phyloP scores from a whole-genome alignment of 2,888 invertebrate species.

The Sinodicranocentrus sp. region DNA sequence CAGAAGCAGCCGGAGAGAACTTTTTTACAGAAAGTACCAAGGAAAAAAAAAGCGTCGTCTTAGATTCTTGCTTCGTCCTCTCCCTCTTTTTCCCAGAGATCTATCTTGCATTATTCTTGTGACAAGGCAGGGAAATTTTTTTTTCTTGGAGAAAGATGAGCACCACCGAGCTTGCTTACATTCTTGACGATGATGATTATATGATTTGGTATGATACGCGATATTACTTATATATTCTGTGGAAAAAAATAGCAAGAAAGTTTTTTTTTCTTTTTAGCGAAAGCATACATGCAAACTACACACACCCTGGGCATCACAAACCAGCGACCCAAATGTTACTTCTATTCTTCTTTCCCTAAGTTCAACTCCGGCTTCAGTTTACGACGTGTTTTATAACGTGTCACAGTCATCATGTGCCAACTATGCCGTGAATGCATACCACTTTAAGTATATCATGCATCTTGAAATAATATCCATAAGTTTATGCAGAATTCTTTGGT shows the following conservation, averaged over 20 bases:
- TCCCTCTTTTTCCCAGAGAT: slow-evolving; percentile 43
- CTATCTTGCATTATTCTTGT: slow-evolving; percentile 57
- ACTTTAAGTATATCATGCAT: too few relatives aligned
- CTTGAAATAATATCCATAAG: too few relatives aligned
- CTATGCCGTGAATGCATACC: slow-evolving; percentile 47
- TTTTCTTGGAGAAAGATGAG: slow-evolving; percentile 54
- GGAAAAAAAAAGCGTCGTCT: slow-evolving; percentile 14
- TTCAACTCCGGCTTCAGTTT: slow-evolving; percentile 42
- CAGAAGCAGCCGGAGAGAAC: slow-evolving; percentile 58
- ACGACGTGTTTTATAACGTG: slow-evolving; percentile 57
- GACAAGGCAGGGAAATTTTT: slow-evolving; percentile 53
- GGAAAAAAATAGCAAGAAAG: slow-evolving; percentile 38
- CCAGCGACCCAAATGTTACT: slow-evolving; percentile 36
- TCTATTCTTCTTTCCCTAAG: slow-evolving; percentile 28
- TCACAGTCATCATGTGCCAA: slow-evolving; percentile 55
- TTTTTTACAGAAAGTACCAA: slow-evolving; percentile 39
- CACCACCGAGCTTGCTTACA: slow-evolving; percentile 32
- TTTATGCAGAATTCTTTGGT: slow-evolving; percentile 50
- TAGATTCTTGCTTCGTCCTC: slow-evolving; percentile 24
- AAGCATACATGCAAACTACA: neutral
- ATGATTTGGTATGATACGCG: slow-evolving; percentile 46
- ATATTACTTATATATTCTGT: slow-evolving; percentile 33
- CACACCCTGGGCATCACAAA: too few relatives aligned
- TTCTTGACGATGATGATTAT: slow-evolving; percentile 50
- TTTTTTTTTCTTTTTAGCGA: slow-evolving; percentile 5